Conservation (phyloP, 2,797 vertebrate genomes). For the Galago senegalensis region DNA sequence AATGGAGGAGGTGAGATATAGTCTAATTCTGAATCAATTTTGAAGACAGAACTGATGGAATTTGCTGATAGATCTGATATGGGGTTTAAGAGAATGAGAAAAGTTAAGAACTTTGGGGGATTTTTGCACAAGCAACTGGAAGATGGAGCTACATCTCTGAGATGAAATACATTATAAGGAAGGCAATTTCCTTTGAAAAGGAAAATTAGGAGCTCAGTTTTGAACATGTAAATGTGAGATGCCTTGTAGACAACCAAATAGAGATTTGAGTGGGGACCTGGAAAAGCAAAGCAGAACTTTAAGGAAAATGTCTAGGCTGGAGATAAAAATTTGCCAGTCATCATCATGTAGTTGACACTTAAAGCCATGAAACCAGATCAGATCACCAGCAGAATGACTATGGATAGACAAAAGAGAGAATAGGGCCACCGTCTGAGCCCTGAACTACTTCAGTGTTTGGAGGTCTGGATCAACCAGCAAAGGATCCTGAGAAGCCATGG, state of each 20-base stretch:
- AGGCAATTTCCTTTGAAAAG: not conserved
- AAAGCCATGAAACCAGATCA: not conserved
- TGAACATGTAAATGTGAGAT: not conserved
- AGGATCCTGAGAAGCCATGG: not conserved
- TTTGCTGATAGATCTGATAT: not conserved
- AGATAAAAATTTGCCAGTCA: not conserved
- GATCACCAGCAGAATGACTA: not conserved
- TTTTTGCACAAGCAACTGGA: conserved; percentile 8
- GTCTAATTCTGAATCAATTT: not conserved
- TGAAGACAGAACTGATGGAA: not conserved
- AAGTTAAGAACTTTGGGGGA: not conserved
- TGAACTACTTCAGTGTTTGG: not conserved
- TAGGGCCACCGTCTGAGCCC: not conserved
- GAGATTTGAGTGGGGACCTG: not conserved
- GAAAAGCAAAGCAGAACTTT: not conserved
- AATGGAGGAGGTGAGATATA: not conserved
- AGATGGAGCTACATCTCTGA: not conserved
- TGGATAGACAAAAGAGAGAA: not conserved
- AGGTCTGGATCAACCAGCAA: not conserved
- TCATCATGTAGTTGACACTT: not conserved
- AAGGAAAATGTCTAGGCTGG: not conserved
- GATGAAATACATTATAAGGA: not conserved
- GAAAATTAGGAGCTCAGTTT: not conserved
- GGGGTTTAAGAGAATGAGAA: not conserved
- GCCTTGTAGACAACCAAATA: not conserved